phyloP scores from a whole-genome alignment of 2,113 vertebrate species.

The Xiphorhynchus elegans region DNA sequence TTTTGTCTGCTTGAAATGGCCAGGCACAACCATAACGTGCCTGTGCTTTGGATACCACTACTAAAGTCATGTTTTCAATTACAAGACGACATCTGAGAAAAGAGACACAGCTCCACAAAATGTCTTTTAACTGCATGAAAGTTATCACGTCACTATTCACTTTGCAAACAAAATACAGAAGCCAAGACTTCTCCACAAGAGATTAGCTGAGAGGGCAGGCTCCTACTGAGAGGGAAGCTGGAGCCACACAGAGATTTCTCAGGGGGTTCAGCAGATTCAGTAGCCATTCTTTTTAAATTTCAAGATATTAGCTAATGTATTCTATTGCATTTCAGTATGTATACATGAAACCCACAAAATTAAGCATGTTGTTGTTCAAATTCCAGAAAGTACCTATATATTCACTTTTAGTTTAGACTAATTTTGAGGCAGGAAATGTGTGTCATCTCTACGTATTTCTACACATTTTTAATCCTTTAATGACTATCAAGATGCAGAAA shows the following conservation, averaged over 20 bases:
- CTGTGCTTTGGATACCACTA: no score
- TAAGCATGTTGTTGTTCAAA: neutral
- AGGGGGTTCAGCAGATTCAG: neutral
- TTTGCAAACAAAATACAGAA: neutral
- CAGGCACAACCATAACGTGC: neutral
- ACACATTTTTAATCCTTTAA: neutral
- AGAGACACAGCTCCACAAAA: neutral
- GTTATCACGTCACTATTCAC: fast-evolving
- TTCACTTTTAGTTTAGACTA: neutral
- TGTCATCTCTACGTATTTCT: neutral
- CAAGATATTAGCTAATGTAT: neutral
- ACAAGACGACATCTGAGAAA: neutral
- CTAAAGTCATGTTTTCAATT: neutral
- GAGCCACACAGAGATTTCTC: neutral
- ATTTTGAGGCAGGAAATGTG: neutral
- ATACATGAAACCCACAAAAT: neutral
- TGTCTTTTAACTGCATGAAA: neutral
- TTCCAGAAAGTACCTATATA: neutral
- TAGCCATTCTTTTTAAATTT: neutral
- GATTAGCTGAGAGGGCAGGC: neutral
- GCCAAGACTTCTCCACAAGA: neutral
- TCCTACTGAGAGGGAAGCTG: neutral
- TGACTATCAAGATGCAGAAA: neutral
- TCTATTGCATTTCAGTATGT: neutral
- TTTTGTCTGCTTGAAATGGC: neutral